Base-by-base conservation (phyloP, 2,888 invertebrate genomes). In the Chesias legatella region DNA sequence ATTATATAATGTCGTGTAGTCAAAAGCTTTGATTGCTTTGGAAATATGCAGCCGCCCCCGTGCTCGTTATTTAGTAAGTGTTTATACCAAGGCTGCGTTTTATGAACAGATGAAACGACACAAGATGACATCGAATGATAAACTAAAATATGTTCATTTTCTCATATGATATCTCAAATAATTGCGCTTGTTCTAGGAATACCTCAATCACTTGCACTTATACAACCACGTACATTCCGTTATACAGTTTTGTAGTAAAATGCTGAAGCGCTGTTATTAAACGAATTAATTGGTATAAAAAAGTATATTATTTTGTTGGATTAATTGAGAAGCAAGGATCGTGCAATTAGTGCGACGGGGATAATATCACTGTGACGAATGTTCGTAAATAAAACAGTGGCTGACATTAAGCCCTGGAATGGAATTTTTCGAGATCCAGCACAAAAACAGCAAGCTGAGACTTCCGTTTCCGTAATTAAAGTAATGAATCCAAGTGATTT, bases 401-500 rank as follows among this genome's bases (percentile, higher is more conserved):
- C 69, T 70, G 69, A 68, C 73, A 74, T 75, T 74, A 67, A 69
- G 58, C 58, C 64, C 56, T 54, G 66, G 67, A 66, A 67, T 67
- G 73, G 65, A 51, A 72, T 73, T 74, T 70, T 63, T 60, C 51
- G 57, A 56, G 55, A 60, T 60, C 57, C 48, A 51, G 48, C 30
- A 58, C 48, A 66, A 68, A 67, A 67, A 71, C 64, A 67, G 63
- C 66, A 66, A 65, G 58, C 58, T 60, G 61, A 67, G 70, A 62
- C 71, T 80, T 84, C 86, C 81, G 83, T 76, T 83, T 85, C 86
- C 84, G 78, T 77, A 74, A 85, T 84, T 85, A 86, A 73, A 77
- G 73, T 78, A 84, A 86, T 84, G 78, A 81, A 74, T 71, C 66
- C 38, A 61, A 74, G 66, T 70, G 81, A 81, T 83, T 85, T 80